Conservation (phyloP, 2,888 invertebrate species). For the Polydrusus tereticollis region DNA sequence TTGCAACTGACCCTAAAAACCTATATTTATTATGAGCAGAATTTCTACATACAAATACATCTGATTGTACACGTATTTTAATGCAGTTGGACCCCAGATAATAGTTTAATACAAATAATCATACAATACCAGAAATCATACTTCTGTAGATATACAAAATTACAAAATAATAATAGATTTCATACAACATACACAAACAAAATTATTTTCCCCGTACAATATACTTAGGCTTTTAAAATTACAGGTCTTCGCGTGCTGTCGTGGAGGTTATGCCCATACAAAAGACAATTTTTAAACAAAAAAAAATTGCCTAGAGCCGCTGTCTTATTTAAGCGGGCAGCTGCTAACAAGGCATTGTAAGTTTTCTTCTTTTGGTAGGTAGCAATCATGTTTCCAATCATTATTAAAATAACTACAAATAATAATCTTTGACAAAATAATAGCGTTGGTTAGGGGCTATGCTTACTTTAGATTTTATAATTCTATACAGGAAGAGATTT, state of each 20-base stretch:
- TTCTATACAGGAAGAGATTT: background rate
- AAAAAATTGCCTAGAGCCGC: slow-evolving; percentile 6
- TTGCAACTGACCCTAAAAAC: too few species aligned
- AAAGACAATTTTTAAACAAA: slow-evolving; percentile 14
- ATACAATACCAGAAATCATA: too few species aligned
- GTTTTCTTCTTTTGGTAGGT: slow-evolving; percentile 11
- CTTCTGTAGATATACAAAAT: too few species aligned
- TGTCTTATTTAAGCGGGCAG: slow-evolving; percentile 5
- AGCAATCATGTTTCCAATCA: slow-evolving; percentile 13
- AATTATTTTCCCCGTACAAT: background rate
- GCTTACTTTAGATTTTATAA: slow-evolving; percentile 12
- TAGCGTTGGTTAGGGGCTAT: slow-evolving; percentile 5
- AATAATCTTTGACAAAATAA: slow-evolving; percentile 18
- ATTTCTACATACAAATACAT: too few species aligned
- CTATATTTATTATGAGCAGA: too few species aligned
- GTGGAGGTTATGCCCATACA: background rate
- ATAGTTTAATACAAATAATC: too few species aligned
- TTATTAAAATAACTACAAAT: slow-evolving; percentile 15
- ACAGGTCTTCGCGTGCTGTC: background rate
- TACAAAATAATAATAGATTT: too few species aligned
- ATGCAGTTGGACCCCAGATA: too few species aligned
- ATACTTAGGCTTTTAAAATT: background rate
- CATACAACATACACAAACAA: too few species aligned
- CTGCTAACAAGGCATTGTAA: slow-evolving; percentile 14
- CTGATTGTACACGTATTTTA: too few species aligned